Evolutionary conservation across 2,888 invertebrate species (phyloP).

Genomic region (Macrosoma leucophasiata): DNA sequence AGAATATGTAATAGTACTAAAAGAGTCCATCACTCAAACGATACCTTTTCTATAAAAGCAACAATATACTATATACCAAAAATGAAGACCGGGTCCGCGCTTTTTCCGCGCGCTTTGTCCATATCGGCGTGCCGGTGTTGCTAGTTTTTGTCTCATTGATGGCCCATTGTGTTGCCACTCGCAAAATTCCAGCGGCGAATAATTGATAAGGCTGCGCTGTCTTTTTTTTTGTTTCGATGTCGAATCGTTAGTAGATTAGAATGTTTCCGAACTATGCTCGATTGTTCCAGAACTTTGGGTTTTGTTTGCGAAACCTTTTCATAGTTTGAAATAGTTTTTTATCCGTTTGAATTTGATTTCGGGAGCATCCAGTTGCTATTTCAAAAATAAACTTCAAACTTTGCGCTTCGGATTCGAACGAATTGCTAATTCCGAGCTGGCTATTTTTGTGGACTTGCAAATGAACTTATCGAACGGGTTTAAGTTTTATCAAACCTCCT

Average conservation of each 20-base stretch:
- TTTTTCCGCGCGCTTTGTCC: constrained; percentile 47
- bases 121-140: constrained; percentile 47
- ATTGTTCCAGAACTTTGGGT: constrained; percentile 20
- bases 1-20: no score
- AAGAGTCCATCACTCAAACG: no score
- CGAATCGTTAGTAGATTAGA: constrained; percentile 54
- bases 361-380: no score
- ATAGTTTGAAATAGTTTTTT: constrained; percentile 16
- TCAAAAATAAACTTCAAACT: no score
- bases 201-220: constrained; percentile 50
- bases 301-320: constrained; percentile 11
- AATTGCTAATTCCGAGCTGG: no score
- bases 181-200: constrained; percentile 56
- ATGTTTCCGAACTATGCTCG: constrained; percentile 34
- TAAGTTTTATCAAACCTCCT: no score
- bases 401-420: no score
- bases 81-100: constrained; percentile 27
- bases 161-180: constrained; percentile 64
- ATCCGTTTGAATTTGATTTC: constrained; percentile 8
- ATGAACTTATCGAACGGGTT: no score
- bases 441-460: no score
- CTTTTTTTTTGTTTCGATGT: constrained; percentile 34
- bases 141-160: constrained; percentile 58
- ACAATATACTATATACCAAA: constrained; percentile 20
- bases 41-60: no score